Evolutionary conservation across 2,888 invertebrate species (phyloP).

Genomic region (Caenorhabditis japonica): DNA sequence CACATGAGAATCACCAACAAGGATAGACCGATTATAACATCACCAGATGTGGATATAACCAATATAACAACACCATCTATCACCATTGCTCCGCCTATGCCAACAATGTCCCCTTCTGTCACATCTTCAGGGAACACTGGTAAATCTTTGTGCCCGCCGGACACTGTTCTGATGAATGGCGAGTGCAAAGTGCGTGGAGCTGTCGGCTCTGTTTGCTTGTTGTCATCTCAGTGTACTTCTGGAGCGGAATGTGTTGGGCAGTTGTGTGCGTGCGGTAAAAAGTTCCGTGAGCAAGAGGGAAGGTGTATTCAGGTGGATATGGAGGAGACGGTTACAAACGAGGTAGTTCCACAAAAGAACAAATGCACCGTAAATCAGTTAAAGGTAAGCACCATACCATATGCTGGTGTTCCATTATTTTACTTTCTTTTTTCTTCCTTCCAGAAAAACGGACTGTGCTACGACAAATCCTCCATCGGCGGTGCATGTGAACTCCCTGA

Average conservation of each 20-base stretch:
- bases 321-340: too few relatives aligned
- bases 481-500: constrained; percentile 57
- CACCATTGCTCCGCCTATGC: background rate
- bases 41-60: background rate
- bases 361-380: constrained; percentile 19
- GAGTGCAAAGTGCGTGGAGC: constrained; percentile 66
- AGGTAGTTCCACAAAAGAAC: constrained; percentile 19
- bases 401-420: too few relatives aligned
- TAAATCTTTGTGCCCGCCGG: constrained; percentile 60
- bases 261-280: constrained; percentile 62
- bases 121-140: constrained; percentile 19
- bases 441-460: constrained; percentile 48
- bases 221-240: constrained; percentile 65
- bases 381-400: background rate
- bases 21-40: constrained; percentile 20
- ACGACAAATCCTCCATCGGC: constrained; percentile 52
- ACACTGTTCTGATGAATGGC: constrained; percentile 63
- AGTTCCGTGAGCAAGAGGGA: constrained; percentile 52
- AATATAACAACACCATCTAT: background rate
- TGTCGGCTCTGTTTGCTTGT: constrained; percentile 67
- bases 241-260: constrained; percentile 64
- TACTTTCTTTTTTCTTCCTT: too few relatives aligned
- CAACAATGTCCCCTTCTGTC: constrained; percentile 15
- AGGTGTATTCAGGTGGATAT: constrained; percentile 54
- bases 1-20: constrained; percentile 28